A percentile compares a stretch with the other conserved stretches of the same genome.
These are phyloP conservation scores for Marronus borbonicus DNA, from an alignment of 2,888 invertebrate species.

Conservation along the genomic window DNA sequence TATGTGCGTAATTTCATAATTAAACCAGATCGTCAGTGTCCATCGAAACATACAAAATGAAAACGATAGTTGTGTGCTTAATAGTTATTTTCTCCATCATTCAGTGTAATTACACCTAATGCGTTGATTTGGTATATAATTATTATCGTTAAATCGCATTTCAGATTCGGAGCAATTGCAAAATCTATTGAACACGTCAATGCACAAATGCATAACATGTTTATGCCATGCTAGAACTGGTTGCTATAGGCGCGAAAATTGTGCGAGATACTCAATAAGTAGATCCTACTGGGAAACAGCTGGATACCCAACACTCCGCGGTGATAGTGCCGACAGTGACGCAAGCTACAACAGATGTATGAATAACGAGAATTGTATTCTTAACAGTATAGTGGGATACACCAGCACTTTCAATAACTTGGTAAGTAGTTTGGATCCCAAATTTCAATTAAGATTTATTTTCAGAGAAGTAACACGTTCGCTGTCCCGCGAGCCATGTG, in stretches of 20 bases:
- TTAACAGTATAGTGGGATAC: conserved; percentile 47
- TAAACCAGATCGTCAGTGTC: background rate
- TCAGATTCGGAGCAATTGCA: conserved; percentile 41
- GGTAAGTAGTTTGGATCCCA: conserved; percentile 32
- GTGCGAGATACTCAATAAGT: conserved; percentile 47
- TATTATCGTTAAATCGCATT: conserved; percentile 10
- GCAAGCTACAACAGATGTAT: conserved; percentile 33
- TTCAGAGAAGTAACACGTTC: too few species aligned
- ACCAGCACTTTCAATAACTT: conserved; percentile 28
- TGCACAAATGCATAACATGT: conserved; percentile 43
- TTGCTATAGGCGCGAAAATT: conserved; percentile 39
- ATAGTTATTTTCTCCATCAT: background rate
- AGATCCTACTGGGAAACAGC: conserved; percentile 35
- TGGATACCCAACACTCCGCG: conserved; percentile 39
- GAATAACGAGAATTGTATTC: conserved; percentile 47
- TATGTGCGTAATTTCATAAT: background rate
- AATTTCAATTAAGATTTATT: background rate
- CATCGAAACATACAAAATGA: conserved; percentile 7
- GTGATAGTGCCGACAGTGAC: conserved; percentile 17
- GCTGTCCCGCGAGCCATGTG: too few species aligned
- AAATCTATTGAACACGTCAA: conserved; percentile 29
- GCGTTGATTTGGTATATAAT: background rate
- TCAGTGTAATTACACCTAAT: conserved; percentile 8
- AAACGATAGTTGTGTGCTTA: background rate
- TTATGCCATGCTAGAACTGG: conserved; percentile 49